Conservation (phyloP, 2,888 invertebrate species). For the Aleiodes testaceus region DNA sequence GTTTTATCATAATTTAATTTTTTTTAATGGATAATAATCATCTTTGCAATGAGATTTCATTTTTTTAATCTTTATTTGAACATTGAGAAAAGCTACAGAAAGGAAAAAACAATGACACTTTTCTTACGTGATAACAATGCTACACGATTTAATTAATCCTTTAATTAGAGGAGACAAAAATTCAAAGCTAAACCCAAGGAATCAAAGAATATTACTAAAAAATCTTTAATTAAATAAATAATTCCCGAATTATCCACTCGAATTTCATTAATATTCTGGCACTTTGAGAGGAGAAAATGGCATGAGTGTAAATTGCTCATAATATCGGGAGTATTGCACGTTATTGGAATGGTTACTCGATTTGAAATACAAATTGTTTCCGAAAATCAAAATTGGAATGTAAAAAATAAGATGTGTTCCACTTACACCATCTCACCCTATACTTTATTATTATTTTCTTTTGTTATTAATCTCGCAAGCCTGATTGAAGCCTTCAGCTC, state of each 20-base stretch:
- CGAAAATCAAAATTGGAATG: slow-evolving; percentile 21
- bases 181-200: not conserved
- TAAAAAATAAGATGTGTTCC: slow-evolving; percentile 2
- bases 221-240: not conserved
- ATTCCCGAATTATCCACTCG: not conserved
- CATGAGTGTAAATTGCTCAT: slow-evolving; percentile 28
- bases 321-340: slow-evolving; percentile 14
- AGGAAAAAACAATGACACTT: slow-evolving; percentile 32
- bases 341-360: slow-evolving; percentile 26
- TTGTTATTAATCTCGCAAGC: slow-evolving; percentile 30
- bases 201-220: slow-evolving; percentile 1
- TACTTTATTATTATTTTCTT: slow-evolving; percentile 19
- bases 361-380: slow-evolving; percentile 36
- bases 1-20: slow-evolving; percentile 24
- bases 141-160: slow-evolving; percentile 26
- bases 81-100: slow-evolving; percentile 47
- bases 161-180: slow-evolving; percentile 27
- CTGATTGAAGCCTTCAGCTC: slow-evolving; percentile 20
- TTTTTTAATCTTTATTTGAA: slow-evolving; percentile 46
- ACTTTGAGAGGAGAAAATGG: slow-evolving; percentile 32
- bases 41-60: slow-evolving; percentile 25
- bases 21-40: slow-evolving; percentile 36
- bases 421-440: not conserved
- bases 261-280: slow-evolving; percentile 32
- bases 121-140: slow-evolving; percentile 20